phyloP scores from a whole-genome alignment of 1,140 invertebrate genomes.

The Tetraneura akinire region DNA sequence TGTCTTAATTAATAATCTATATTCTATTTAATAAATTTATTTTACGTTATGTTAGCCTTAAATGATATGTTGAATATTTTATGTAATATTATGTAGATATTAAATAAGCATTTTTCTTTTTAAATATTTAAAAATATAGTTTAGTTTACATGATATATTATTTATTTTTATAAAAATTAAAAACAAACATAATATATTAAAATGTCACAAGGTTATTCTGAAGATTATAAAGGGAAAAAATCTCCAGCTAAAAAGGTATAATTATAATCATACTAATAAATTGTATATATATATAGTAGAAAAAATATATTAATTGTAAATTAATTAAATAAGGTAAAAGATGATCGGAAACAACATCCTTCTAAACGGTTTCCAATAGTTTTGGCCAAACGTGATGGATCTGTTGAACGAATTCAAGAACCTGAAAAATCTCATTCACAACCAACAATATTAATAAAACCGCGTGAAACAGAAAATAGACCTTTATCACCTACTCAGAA shows the following conservation, averaged over 20 bases:
- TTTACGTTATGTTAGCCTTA: too few relatives aligned
- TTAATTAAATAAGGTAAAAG: conserved; percentile 52
- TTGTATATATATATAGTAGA: neutral
- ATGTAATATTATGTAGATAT: too few relatives aligned
- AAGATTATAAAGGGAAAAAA: conserved; percentile 36
- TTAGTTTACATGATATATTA: too few relatives aligned
- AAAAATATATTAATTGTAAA: neutral
- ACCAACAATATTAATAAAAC: conserved; percentile 63
- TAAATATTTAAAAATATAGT: too few relatives aligned
- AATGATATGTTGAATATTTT: too few relatives aligned
- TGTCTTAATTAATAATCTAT: too few relatives aligned
- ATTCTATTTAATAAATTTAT: too few relatives aligned
- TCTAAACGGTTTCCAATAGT: conserved; percentile 54
- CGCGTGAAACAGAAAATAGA: conserved; percentile 62
- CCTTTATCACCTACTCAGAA: conserved; percentile 60
- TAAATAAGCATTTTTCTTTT: too few relatives aligned
- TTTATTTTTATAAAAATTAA: too few relatives aligned
- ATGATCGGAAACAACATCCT: conserved; percentile 54
- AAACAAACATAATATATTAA: neutral
- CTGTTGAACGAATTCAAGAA: conserved; percentile 52
- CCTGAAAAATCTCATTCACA: conserved; percentile 54
- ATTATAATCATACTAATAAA: neutral
- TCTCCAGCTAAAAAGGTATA: conserved; percentile 38
- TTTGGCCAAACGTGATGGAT: conserved; percentile 53
- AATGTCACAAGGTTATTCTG: conserved; percentile 40